phyloP scores from a whole-genome alignment of 2,797 vertebrate genomes.

The Helostoma temminkii region DNA sequence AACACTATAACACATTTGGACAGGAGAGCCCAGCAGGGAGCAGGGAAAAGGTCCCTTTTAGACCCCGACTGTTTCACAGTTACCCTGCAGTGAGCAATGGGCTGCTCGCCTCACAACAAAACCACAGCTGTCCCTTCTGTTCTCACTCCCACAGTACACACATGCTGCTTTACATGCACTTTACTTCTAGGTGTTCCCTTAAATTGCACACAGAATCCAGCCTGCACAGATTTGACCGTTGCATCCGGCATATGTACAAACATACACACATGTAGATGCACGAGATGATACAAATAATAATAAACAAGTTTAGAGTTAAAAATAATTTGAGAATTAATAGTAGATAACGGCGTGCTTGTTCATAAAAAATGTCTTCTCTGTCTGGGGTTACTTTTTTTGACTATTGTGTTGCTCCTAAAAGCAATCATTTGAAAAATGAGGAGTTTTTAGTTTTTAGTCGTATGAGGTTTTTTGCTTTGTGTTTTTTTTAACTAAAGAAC shows the following conservation, averaged over 20 bases:
- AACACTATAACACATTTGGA: constrained; percentile 64
- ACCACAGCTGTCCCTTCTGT: constrained; percentile 79
- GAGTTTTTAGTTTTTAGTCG: constrained; percentile 1
- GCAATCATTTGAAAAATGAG: neutral
- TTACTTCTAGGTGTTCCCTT: constrained; percentile 70
- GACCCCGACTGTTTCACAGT: constrained; percentile 66
- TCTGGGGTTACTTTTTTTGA: constrained; percentile 4
- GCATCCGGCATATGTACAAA: constrained; percentile 13
- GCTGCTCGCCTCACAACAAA: constrained; percentile 73
- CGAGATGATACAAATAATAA: constrained; percentile 25
- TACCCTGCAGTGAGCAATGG: constrained; percentile 72
- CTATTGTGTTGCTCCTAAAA: constrained; percentile 36
- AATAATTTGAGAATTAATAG: constrained; percentile 13
- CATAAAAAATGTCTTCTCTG: constrained; percentile 4
- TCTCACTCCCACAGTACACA: constrained; percentile 61
- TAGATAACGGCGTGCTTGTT: constrained; percentile 20
- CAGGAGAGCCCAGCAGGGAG: constrained; percentile 72
- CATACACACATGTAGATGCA: constrained; percentile 20
- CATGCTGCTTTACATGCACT: constrained; percentile 77
- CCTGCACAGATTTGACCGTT: constrained; percentile 30
- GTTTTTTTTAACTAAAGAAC: constrained; percentile 47
- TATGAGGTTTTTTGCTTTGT: neutral
- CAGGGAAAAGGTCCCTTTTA: constrained; percentile 65
- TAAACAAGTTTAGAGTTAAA: constrained; percentile 6
- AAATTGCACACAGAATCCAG: constrained; percentile 34